A percentile compares a stretch with the other conserved stretches of the same genome.
phyloP scores from a whole-genome alignment of 2,797 vertebrate genomes.

The Lepilemur ruficaudatus region DNA sequence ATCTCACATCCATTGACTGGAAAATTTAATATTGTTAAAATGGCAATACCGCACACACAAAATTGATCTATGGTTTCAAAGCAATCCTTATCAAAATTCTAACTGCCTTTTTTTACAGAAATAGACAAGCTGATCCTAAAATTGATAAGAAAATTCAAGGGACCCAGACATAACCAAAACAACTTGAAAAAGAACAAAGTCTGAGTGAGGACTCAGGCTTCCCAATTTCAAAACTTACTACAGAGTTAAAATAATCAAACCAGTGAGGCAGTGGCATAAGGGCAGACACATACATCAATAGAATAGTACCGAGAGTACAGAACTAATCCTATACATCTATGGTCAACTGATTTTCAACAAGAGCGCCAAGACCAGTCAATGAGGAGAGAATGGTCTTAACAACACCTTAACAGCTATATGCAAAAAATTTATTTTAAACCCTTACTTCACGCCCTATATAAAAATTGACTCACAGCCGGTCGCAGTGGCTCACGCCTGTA shows the following conservation, averaged over 20 bases:
- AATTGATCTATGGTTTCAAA: background rate
- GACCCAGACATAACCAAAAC: background rate
- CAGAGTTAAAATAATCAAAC: background rate
- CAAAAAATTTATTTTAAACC: background rate
- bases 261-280: background rate
- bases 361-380: background rate
- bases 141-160: background rate
- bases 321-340: background rate
- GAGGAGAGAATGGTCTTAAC: background rate
- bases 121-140: background rate
- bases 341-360: background rate
- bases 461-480: background rate
- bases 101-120: background rate
- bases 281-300: background rate
- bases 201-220: background rate
- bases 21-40: background rate
- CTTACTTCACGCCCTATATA: background rate
- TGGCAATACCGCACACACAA: background rate
- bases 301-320: background rate
- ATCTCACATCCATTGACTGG: background rate
- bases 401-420: background rate
- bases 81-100: background rate
- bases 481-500: no score
- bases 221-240: background rate
- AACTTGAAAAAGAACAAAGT: background rate